Percentiles rank a stretch among this genome's conserved stretches.
Conservation (phyloP, 2,888 invertebrate genomes). For the Ectropis crepuscularia region DNA sequence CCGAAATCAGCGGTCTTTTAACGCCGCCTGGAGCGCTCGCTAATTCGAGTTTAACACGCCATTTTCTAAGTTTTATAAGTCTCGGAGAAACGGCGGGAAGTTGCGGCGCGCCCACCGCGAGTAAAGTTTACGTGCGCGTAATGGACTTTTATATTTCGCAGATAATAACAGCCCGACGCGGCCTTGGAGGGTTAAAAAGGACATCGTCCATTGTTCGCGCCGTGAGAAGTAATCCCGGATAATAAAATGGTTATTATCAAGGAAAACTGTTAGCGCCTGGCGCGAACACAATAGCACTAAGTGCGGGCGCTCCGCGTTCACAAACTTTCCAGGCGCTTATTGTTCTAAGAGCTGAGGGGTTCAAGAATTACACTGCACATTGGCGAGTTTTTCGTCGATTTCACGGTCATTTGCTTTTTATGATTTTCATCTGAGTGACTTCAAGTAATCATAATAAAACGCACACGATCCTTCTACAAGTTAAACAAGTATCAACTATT, state of each 20-base stretch:
- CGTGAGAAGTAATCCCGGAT: constrained; percentile 41
- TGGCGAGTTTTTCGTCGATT: constrained; percentile 56
- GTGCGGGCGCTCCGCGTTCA: constrained; percentile 45
- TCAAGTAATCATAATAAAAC: constrained; percentile 38
- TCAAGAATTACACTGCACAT: constrained; percentile 45
- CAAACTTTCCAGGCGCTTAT: constrained; percentile 49
- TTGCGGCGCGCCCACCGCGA: constrained; percentile 44
- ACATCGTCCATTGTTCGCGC: constrained; percentile 42
- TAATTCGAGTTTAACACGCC: constrained; percentile 29
- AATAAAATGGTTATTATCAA: constrained; percentile 45
- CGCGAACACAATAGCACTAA: constrained; percentile 57
- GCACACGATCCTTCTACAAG: constrained; percentile 9
- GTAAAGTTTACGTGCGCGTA: constrained; percentile 44
- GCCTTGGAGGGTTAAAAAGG: constrained; percentile 40
- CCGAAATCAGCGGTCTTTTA: constrained; percentile 19
- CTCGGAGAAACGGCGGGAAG: constrained; percentile 43
- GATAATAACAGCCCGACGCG: constrained; percentile 44
- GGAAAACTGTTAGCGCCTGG: constrained; percentile 59
- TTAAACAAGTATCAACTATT: background rate
- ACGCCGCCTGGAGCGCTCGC: constrained; percentile 21
- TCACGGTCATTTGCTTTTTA: constrained; percentile 61
- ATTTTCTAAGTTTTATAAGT: constrained; percentile 45
- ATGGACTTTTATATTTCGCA: constrained; percentile 45
- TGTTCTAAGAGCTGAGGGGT: constrained; percentile 33
- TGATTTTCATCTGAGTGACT: constrained; percentile 36